phyloP scores from a whole-genome alignment of 2,888 invertebrate genomes.

The Hermaeophaga mercurialis region DNA sequence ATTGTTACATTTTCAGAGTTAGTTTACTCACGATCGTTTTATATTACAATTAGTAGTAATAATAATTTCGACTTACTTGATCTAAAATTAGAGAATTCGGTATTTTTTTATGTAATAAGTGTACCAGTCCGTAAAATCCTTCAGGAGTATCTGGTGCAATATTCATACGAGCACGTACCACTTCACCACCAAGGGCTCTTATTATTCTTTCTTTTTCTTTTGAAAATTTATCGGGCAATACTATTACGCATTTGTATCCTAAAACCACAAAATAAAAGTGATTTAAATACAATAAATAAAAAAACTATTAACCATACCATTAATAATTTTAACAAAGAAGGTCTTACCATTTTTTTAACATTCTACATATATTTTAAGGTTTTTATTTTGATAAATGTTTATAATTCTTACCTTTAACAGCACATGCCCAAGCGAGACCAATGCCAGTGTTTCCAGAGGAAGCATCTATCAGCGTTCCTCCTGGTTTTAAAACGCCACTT shows the following conservation, averaged over 20 bases:
- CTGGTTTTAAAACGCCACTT: conserved; percentile 82
- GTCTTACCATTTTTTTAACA: no score
- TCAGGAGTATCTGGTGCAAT: conserved; percentile 87
- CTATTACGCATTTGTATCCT: conserved; percentile 94
- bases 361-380: no score
- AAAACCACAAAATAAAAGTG: conserved; percentile 30
- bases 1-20: no score
- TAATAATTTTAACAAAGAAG: no score
- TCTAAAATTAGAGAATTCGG: conserved; percentile 91
- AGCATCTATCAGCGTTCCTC: conserved; percentile 93
- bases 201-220: conserved; percentile 94
- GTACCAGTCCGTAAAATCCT: conserved; percentile 88
- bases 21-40: no score
- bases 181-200: conserved; percentile 90
- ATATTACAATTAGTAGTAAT: no score
- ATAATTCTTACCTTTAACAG: conserved; percentile 74
- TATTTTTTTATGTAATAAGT: conserved; percentile 80
- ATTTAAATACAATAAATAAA: no score
- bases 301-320: no score
- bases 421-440: conserved; percentile 92
- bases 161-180: conserved; percentile 92
- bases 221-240: conserved; percentile 99
- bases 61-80: conserved; percentile 79
- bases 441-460: conserved; percentile 88
- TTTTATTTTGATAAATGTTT: no score